Percentiles rank a stretch among this genome's conserved stretches.
phyloP scores from a whole-genome alignment of 1,140 invertebrate species.

The Drosophila bocki region DNA sequence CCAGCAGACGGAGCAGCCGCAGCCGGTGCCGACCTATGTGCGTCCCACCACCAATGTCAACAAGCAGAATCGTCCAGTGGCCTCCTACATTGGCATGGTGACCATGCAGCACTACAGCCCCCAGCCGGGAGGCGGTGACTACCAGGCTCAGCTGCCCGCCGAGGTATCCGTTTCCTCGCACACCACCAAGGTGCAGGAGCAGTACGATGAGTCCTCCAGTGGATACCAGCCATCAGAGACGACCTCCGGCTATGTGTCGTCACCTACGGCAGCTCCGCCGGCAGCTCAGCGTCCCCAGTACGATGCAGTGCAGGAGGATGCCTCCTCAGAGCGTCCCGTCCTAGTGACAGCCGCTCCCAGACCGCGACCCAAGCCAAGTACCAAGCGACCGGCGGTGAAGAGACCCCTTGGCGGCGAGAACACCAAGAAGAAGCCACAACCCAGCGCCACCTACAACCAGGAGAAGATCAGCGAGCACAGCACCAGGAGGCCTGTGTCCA shows the following conservation, averaged over 20 bases:
- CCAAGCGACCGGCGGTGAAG: constrained; percentile 48
- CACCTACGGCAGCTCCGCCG: constrained; percentile 22
- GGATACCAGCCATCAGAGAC: constrained; percentile 51
- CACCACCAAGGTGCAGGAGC: constrained; percentile 76
- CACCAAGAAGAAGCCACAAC: constrained; percentile 48
- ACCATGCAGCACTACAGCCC: constrained; percentile 75
- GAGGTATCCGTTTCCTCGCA: constrained; percentile 80
- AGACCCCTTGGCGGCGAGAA: constrained; percentile 32
- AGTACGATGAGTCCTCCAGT: constrained; percentile 47
- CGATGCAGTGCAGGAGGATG: constrained; percentile 18
- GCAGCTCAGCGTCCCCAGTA: constrained; percentile 61
- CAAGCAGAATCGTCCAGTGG: constrained; percentile 66
- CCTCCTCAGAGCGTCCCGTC: constrained; percentile 58
- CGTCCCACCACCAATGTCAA: constrained; percentile 56
- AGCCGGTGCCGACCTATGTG: constrained; percentile 50
- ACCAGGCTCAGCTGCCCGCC: constrained; percentile 53
- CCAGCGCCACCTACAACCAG: constrained; percentile 39
- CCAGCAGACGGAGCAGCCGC: constrained; percentile 56
- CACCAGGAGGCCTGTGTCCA: constrained; percentile 36
- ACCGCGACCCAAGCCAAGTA: constrained; percentile 59
- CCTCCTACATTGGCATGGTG: constrained; percentile 76
- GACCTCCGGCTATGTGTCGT: constrained; percentile 41
- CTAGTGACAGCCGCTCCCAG: constrained; percentile 66
- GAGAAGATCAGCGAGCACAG: constrained; percentile 15
- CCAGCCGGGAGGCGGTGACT: constrained; percentile 7